Percentiles rank a stretch among this genome's conserved stretches.
Evolutionary conservation across 37 sponge, comb jelly and placozoan genomes (phyloP).

Genomic region (Beroe ovata): DNA sequence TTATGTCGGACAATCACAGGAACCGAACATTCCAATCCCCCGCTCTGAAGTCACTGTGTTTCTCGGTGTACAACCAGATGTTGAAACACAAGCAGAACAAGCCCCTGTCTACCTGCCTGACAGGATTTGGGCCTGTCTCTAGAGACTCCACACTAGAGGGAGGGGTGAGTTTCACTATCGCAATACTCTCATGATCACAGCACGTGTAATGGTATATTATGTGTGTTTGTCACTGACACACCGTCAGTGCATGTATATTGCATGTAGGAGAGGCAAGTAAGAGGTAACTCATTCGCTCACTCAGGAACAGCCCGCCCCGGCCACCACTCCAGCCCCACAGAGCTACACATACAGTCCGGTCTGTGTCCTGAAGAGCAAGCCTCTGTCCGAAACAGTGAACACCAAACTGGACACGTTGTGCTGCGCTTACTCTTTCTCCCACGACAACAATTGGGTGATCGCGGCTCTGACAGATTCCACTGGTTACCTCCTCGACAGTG

Average conservation of each 20-base stretch:
- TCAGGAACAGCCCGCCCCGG: background rate
- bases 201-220: too few species aligned
- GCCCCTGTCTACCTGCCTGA: constrained; percentile 30
- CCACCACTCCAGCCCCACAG: background rate
- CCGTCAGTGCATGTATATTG: too few species aligned
- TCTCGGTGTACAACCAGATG: constrained; percentile 65
- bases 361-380: constrained; percentile 55
- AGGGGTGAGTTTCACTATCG: constrained; percentile 45
- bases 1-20: constrained; percentile 45
- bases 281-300: too few species aligned
- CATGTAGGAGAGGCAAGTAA: too few species aligned
- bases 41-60: constrained; percentile 24
- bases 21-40: background rate
- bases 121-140: constrained; percentile 39
- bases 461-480: constrained; percentile 19
- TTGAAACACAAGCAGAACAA: background rate
- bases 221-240: too few species aligned
- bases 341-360: constrained; percentile 11
- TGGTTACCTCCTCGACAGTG: constrained; percentile 25
- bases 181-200: too few species aligned
- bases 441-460: constrained; percentile 42
- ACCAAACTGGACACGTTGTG: constrained; percentile 33
- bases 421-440: constrained; percentile 48
- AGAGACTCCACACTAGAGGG: constrained; percentile 21
- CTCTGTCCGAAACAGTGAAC: background rate